phyloP scores from a whole-genome alignment of 92 coral and sea anemone genomes.

The Zoanthus sansibaricus region DNA sequence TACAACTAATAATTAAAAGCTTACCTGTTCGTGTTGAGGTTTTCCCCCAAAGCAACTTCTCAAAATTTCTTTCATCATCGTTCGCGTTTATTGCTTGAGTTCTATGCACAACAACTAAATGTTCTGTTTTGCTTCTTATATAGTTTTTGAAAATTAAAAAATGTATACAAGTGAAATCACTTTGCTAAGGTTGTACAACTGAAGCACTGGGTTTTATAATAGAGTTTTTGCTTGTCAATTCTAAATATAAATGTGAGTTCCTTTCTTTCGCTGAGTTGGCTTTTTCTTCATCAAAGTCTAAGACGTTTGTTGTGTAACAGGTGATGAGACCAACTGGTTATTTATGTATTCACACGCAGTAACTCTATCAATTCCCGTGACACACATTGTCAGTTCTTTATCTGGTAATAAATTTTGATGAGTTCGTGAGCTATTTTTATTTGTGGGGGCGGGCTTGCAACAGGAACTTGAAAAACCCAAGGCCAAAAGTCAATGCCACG shows the following conservation, averaged over 20 bases:
- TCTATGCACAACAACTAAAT: too few species aligned
- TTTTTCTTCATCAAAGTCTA: background rate
- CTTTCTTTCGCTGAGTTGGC: background rate
- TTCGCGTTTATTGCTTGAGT: background rate
- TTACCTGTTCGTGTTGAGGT: constrained; percentile 3
- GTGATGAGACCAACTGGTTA: background rate
- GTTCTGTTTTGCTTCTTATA: too few species aligned
- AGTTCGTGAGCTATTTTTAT: background rate
- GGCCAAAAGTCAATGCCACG: too few species aligned
- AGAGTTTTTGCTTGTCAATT: too few species aligned
- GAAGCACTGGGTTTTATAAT: too few species aligned
- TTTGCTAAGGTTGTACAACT: too few species aligned
- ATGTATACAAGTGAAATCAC: too few species aligned
- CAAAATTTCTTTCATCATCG: background rate
- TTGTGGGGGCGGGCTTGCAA: background rate
- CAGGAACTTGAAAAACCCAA: background rate
- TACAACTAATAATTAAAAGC: background rate
- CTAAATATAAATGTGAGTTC: background rate
- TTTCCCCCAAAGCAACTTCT: background rate
- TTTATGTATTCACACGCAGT: background rate
- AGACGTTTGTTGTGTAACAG: background rate
- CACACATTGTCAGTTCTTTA: background rate
- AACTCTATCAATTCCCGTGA: background rate
- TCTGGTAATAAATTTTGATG: background rate
- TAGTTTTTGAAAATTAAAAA: too few species aligned